Conservation (phyloP, 2,888 invertebrate species). For the Ophion costatus region DNA sequence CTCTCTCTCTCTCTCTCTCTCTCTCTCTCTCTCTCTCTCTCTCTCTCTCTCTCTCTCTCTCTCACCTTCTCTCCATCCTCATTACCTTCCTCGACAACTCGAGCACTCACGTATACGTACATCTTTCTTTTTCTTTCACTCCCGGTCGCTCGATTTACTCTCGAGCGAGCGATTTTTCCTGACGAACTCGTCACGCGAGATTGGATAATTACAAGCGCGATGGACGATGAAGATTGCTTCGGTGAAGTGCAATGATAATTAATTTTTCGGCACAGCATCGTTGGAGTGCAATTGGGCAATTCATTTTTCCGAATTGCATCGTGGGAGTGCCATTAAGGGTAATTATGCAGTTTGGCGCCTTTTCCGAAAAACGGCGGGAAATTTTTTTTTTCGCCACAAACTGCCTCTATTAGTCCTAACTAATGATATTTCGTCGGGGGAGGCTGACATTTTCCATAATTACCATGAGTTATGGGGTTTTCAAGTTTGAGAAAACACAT, state of each 20-base stretch:
- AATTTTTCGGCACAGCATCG: no score
- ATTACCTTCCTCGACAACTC: conserved; percentile 45
- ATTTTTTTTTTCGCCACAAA: no score
- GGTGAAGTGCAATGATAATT: background rate
- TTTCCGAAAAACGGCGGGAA: no score
- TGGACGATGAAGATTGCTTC: background rate
- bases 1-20: conserved; percentile 74
- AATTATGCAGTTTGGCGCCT: no score
- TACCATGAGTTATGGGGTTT: no score
- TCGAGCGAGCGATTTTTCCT: conserved; percentile 51
- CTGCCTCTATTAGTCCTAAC: no score
- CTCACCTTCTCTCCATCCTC: conserved; percentile 45
- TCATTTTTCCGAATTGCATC: no score
- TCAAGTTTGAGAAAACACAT: no score
- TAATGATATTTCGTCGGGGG: no score
- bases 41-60: conserved; percentile 77
- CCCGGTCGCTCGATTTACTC: conserved; percentile 26
- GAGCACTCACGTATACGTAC: conserved; percentile 41
- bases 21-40: conserved; percentile 61
- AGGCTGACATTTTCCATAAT: no score
- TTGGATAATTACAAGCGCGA: conserved; percentile 10
- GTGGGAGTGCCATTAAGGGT: background rate
- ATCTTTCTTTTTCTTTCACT: conserved; percentile 51
- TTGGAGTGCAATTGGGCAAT: background rate
- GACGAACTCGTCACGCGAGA: conserved; percentile 44